phyloP scores from a whole-genome alignment of 2,113 vertebrate genomes.

The Rallus limicola region DNA sequence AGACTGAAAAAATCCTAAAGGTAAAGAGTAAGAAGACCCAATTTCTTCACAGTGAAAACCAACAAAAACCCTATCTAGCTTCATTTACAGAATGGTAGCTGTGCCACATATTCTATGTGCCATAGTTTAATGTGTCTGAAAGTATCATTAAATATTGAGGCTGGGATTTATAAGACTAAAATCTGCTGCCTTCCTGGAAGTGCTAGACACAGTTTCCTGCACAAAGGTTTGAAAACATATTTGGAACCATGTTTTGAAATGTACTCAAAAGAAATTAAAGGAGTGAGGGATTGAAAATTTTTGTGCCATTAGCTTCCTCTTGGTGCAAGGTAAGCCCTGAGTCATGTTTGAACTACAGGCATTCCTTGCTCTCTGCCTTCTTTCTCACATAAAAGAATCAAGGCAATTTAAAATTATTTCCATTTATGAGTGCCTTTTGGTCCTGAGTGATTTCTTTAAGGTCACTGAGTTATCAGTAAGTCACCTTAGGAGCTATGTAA shows the following conservation, averaged over 20 bases:
- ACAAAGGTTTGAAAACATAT: neutral
- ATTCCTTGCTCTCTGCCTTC: neutral
- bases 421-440: neutral
- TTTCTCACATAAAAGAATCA: neutral
- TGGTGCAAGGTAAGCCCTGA: neutral
- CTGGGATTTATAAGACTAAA: neutral
- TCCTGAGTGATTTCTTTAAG: neutral
- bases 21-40: neutral
- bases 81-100: neutral
- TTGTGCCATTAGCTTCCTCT: neutral
- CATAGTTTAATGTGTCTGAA: neutral
- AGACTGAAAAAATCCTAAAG: neutral
- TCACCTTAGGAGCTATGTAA: neutral
- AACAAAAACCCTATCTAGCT: neutral
- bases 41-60: neutral
- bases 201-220: neutral
- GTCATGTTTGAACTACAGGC: neutral
- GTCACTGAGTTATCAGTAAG: neutral
- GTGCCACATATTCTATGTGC: neutral
- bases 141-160: neutral
- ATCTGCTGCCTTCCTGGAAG: neutral
- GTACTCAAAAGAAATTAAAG: neutral
- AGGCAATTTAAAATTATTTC: neutral
- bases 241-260: neutral
- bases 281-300: neutral